These are phyloP conservation scores for Emydura subglobosa DNA, from an alignment of 2,113 vertebrate species.

Conservation along the genomic window DNA sequence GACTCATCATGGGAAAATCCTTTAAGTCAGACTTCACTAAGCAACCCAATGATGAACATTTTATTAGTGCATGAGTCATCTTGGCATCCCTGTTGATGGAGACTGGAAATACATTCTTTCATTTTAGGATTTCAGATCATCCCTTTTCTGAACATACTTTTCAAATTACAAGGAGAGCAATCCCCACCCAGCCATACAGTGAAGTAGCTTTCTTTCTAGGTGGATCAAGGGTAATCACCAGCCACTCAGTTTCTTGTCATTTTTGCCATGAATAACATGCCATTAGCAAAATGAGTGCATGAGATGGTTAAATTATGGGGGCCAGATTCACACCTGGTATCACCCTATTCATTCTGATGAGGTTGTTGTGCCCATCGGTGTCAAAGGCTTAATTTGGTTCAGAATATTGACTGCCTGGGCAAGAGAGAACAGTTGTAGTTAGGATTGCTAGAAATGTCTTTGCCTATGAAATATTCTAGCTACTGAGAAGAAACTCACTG, in stretches of 20 bases:
- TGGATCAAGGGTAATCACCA: background rate
- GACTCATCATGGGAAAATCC: background rate
- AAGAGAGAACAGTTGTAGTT: background rate
- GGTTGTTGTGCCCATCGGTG: background rate
- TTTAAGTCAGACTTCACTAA: background rate
- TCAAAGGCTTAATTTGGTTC: background rate
- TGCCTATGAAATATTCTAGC: background rate
- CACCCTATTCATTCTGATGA: background rate
- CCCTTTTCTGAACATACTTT: background rate
- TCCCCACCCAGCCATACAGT: background rate
- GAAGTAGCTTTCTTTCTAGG: background rate
- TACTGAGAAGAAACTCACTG: background rate
- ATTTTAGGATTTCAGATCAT: background rate
- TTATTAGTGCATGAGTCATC: background rate
- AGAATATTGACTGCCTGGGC: background rate
- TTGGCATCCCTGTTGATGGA: background rate
- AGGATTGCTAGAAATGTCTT: background rate
- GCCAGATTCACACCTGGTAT: background rate
- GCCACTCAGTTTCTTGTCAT: background rate
- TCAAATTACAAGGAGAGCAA: background rate
- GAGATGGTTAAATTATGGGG: background rate
- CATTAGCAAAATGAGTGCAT: background rate
- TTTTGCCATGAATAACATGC: background rate
- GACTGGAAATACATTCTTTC: background rate
- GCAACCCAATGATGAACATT: accelerated